Conservation (phyloP, 2,888 invertebrate genomes). For the Drosophila colorata region DNA sequence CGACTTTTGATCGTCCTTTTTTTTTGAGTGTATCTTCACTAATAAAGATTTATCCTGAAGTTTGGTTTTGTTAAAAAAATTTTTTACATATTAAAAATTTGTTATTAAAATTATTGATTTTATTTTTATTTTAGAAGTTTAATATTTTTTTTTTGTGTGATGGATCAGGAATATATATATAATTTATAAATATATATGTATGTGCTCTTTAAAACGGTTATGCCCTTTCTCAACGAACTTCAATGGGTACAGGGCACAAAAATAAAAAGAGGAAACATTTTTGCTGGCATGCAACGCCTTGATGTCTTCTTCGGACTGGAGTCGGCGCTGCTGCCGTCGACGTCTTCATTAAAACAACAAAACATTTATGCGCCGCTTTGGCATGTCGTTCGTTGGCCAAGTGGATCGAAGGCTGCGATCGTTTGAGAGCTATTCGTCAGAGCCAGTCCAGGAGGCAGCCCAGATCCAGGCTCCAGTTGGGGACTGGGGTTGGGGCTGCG, state of each 20-base stretch:
- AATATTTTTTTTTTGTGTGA: too few species aligned
- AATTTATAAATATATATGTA: too few species aligned
- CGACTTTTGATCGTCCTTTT: too few species aligned
- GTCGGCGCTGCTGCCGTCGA: conserved; percentile 39
- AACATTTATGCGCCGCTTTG: conserved; percentile 82
- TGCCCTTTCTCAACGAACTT: neutral
- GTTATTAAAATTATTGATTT: too few species aligned
- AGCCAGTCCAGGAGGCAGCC: conserved; percentile 2
- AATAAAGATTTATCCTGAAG: too few species aligned
- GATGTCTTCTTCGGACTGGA: conserved; percentile 67
- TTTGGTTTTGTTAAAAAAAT: too few species aligned
- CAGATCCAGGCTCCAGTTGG: neutral
- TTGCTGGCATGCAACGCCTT: conserved; percentile 77
- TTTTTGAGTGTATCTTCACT: too few species aligned
- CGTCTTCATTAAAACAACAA: conserved; percentile 84
- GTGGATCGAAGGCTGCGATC: conserved; percentile 63
- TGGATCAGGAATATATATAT: too few species aligned
- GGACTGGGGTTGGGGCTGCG: neutral
- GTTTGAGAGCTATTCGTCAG: conserved; percentile 69
- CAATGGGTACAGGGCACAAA: neutral
- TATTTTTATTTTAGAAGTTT: too few species aligned
- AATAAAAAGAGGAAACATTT: conserved; percentile 64
- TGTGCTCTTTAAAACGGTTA: too few species aligned
- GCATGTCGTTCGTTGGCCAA: conserved; percentile 61
- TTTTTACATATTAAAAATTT: too few species aligned